A percentile compares a stretch with the other conserved stretches of the same genome.
Conservation (phyloP, 2,113 vertebrate genomes). For the Aphelocoma coerulescens region DNA sequence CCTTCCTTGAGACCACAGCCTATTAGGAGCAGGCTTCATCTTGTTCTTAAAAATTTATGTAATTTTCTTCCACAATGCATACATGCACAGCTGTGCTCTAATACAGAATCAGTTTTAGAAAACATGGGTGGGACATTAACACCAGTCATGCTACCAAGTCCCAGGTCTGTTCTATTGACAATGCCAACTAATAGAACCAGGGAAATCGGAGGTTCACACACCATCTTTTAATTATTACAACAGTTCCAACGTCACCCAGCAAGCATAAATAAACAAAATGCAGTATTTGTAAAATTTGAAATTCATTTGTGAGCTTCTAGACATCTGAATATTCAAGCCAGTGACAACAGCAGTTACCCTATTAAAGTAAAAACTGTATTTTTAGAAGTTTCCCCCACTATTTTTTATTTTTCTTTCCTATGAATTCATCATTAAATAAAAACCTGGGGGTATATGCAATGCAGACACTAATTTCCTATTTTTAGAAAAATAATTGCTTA, state of each 20-base stretch:
- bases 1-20: background rate
- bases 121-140: background rate
- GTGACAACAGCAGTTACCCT: background rate
- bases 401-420: background rate
- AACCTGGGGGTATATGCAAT: background rate
- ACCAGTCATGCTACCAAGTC: accelerated
- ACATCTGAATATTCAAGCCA: background rate
- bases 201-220: too few species aligned
- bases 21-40: background rate
- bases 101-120: background rate
- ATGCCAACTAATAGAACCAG: background rate
- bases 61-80: background rate
- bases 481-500: background rate
- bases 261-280: background rate
- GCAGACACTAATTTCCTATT: background rate
- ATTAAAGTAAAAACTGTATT: background rate
- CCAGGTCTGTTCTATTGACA: background rate
- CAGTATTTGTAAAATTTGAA: background rate
- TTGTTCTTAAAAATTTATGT: background rate
- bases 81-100: background rate
- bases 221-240: background rate
- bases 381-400: background rate
- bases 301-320: background rate
- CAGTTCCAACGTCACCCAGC: background rate
- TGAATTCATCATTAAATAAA: background rate